Percentiles rank a stretch among this genome's conserved stretches.
These are phyloP conservation scores for Montifringilla adamsi DNA, from an alignment of 2,113 vertebrate genomes.

Conservation along the genomic window DNA sequence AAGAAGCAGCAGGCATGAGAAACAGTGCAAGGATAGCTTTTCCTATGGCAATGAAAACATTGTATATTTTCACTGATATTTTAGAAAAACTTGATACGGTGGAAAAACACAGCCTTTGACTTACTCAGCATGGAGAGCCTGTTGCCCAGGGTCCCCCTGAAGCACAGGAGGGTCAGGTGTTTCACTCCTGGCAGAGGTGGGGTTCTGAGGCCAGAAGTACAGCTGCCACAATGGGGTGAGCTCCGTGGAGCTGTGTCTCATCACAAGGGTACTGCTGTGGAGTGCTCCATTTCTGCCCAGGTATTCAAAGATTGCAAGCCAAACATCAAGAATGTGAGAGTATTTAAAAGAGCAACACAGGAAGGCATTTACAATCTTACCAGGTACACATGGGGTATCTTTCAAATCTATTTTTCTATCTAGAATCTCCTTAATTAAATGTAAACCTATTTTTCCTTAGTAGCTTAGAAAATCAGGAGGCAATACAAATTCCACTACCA, in stretches of 20 bases:
- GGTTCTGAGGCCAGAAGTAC: background rate
- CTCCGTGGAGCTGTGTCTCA: background rate
- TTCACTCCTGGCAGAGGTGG: background rate
- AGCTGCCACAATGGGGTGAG: fast-evolving
- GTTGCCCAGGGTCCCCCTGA: background rate
- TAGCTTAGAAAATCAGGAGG: background rate
- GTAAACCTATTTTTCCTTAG: background rate
- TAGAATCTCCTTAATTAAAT: background rate
- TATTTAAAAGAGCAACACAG: background rate
- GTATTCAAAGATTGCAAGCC: background rate
- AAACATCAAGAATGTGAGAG: background rate
- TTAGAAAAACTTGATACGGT: background rate
- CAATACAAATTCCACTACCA: background rate
- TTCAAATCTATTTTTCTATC: background rate
- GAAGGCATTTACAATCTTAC: background rate
- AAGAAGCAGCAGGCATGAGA: background rate
- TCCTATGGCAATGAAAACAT: background rate
- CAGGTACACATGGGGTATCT: background rate
- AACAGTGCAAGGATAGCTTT: background rate
- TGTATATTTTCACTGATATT: background rate
- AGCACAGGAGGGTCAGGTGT: background rate
- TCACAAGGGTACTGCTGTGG: background rate
- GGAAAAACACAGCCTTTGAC: background rate
- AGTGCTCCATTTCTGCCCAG: background rate
- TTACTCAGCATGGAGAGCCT: fast-evolving